phyloP scores from a whole-genome alignment of 2,797 vertebrate genomes.

The Steatocranus sp. region DNA sequence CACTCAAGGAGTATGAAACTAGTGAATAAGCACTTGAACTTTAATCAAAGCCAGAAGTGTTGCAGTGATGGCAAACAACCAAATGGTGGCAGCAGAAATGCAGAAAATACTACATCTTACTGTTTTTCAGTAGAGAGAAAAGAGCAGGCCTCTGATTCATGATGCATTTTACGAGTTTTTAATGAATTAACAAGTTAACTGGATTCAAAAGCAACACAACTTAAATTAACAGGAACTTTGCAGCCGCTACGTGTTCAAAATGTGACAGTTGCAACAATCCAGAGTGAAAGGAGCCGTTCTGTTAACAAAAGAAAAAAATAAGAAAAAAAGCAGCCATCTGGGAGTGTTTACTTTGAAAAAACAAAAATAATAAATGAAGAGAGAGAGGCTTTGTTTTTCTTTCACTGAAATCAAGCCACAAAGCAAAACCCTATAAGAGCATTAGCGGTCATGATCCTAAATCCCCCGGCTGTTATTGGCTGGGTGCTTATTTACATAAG shows the following conservation, averaged over 20 bases:
- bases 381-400: background rate
- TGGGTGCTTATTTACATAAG: background rate
- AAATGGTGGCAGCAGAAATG: conserved; percentile 30
- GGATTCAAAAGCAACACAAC: background rate
- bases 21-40: background rate
- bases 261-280: background rate
- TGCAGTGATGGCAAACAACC: conserved; percentile 4
- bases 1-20: background rate
- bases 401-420: background rate
- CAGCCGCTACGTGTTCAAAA: background rate
- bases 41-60: background rate
- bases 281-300: background rate
- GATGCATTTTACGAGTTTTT: background rate
- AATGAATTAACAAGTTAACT: background rate
- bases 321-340: background rate
- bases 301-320: accelerated
- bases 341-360: background rate
- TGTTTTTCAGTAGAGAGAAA: background rate
- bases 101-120: background rate
- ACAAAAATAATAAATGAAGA: background rate
- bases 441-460: background rate
- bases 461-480: background rate
- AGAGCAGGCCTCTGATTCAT: background rate
- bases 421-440: background rate
- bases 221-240: background rate